Conservation (phyloP, 2,888 invertebrate genomes). For the Folsomia candida region DNA sequence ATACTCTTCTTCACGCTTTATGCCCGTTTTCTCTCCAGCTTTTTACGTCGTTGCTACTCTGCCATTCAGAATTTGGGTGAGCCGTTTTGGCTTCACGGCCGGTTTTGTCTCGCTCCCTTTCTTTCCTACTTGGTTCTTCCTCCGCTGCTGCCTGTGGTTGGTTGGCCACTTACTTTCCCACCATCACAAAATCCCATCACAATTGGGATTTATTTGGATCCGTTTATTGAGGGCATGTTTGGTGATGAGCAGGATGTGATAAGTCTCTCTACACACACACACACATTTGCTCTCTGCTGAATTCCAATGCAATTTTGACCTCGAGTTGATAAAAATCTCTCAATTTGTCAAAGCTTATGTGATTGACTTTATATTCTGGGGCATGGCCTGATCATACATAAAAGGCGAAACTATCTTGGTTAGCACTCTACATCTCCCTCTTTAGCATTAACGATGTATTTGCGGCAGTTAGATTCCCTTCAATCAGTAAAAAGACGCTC, state of each 20-base stretch:
- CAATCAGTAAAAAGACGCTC: too few relatives aligned
- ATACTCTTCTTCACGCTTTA: conserved; percentile 17
- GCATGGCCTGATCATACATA: too few relatives aligned
- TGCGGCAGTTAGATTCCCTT: too few relatives aligned
- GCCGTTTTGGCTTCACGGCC: not conserved
- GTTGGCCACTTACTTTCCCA: not conserved
- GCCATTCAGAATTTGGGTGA: not conserved
- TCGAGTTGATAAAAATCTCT: not conserved
- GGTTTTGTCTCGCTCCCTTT: not conserved
- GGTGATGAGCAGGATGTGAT: conserved; percentile 9
- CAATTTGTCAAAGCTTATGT: not conserved
- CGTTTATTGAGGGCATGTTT: conserved; percentile 1
- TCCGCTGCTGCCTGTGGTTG: not conserved
- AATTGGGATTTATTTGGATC: conserved; percentile 7
- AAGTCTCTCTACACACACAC: too few relatives aligned
- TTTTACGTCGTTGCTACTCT: not conserved
- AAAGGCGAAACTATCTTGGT: too few relatives aligned
- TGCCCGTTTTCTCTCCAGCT: not conserved
- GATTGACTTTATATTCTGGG: not conserved
- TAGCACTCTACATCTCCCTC: too few relatives aligned
- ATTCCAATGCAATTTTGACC: conserved; percentile 18
- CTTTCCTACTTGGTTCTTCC: too few relatives aligned
- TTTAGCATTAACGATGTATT: too few relatives aligned
- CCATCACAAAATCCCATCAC: not conserved
- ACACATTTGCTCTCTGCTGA: conserved; percentile 9